Percentiles rank a stretch among this genome's conserved stretches.
phyloP scores from a whole-genome alignment of 2,888 invertebrate genomes.

The Leptopilina drosophilae region DNA sequence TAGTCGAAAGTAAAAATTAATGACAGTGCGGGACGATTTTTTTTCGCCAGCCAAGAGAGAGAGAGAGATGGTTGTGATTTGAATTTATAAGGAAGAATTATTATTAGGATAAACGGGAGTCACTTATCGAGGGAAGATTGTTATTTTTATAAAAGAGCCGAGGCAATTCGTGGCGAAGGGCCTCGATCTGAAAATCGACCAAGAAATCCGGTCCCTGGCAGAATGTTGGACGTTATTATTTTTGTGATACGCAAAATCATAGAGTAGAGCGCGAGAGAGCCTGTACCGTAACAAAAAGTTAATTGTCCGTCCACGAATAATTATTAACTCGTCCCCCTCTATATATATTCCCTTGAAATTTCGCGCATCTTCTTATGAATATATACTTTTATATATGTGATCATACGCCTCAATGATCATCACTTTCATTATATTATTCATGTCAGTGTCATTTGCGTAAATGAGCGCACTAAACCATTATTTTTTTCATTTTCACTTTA shows the following conservation, averaged over 20 bases:
- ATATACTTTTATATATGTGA: background rate
- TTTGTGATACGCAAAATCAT: constrained; percentile 70
- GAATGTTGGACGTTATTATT: constrained; percentile 67
- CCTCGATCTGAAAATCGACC: background rate
- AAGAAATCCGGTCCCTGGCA: constrained; percentile 4
- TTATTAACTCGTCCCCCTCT: constrained; percentile 63
- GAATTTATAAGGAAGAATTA: constrained; percentile 13
- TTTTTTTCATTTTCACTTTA: too few relatives aligned
- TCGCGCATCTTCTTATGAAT: constrained; percentile 28
- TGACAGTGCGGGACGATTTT: background rate
- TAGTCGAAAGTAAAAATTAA: too few relatives aligned
- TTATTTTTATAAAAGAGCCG: too few relatives aligned
- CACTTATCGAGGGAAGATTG: constrained; percentile 13
- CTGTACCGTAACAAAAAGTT: constrained; percentile 70
- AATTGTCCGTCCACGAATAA: constrained; percentile 73
- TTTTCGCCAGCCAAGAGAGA: background rate
- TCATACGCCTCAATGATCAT: background rate
- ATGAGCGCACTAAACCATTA: too few relatives aligned
- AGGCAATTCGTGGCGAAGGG: background rate
- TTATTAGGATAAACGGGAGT: constrained; percentile 32
- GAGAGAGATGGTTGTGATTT: background rate
- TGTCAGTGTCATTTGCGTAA: too few relatives aligned
- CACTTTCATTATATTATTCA: constrained; percentile 2
- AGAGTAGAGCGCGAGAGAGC: constrained; percentile 57
- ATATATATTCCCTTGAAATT: constrained; percentile 14